Conservation (phyloP, 1,140 invertebrate species). For the Bombus polaris region DNA sequence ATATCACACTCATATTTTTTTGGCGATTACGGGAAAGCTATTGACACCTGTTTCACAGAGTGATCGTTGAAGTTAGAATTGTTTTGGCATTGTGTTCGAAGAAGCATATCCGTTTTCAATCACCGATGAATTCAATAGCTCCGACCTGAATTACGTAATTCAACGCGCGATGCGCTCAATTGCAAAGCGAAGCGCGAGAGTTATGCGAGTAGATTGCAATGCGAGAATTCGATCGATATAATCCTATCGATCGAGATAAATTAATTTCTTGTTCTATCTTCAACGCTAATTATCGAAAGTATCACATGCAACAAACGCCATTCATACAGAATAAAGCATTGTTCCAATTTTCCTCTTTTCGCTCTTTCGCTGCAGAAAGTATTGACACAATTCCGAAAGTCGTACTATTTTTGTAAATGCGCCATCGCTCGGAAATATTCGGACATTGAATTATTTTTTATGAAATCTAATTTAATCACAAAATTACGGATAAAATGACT, state of each 20-base stretch:
- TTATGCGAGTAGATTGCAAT: neutral
- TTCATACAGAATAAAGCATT: neutral
- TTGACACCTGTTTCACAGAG: neutral
- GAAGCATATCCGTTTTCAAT: slow-evolving; percentile 33
- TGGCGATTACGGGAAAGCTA: neutral
- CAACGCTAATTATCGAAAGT: slow-evolving; percentile 1
- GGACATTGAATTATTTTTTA: too few relatives aligned
- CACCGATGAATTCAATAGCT: slow-evolving; percentile 13
- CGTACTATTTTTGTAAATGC: neutral
- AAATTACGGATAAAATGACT: too few relatives aligned
- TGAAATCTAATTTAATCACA: too few relatives aligned
- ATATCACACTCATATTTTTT: neutral
- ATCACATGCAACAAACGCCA: neutral
- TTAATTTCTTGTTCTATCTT: neutral
- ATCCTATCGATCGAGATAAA: too few relatives aligned
- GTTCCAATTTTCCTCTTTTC: neutral
- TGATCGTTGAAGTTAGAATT: neutral
- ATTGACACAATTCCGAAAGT: neutral
- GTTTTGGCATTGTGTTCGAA: slow-evolving; percentile 9
- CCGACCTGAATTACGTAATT: slow-evolving; percentile 31
- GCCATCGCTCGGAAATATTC: too few relatives aligned
- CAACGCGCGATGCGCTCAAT: neutral
- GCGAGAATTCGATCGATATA: neutral
- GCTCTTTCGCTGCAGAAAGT: neutral
- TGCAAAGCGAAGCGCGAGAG: neutral